Percentiles rank a stretch among this genome's conserved stretches.
These are phyloP conservation scores for Stenopsyche tienmushanensis DNA, from an alignment of 1,140 invertebrate species.

Conservation along the genomic window DNA sequence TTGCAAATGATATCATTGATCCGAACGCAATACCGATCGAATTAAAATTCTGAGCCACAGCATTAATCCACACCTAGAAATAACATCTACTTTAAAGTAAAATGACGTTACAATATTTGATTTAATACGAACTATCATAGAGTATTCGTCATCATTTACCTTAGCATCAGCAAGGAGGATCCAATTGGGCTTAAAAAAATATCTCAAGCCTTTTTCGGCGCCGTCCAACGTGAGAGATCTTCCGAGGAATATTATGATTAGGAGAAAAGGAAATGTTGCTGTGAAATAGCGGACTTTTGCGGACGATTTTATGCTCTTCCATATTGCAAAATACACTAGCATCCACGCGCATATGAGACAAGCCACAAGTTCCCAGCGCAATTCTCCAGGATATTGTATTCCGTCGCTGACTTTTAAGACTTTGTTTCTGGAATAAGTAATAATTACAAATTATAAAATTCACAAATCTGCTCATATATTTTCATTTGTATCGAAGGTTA, in stretches of 20 bases:
- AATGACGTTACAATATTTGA: slow-evolving; percentile 4
- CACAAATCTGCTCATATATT: too few species aligned
- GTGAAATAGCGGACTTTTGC: slow-evolving; percentile 85
- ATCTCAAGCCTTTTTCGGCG: slow-evolving; percentile 74
- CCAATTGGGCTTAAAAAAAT: slow-evolving; percentile 88
- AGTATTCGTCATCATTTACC: slow-evolving; percentile 20
- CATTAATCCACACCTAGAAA: slow-evolving; percentile 83
- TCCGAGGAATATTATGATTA: slow-evolving; percentile 78
- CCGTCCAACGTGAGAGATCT: slow-evolving; percentile 80
- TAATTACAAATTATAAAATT: neutral
- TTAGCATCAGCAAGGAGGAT: slow-evolving; percentile 78
- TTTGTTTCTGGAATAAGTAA: slow-evolving; percentile 63
- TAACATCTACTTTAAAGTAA: slow-evolving; percentile 29
- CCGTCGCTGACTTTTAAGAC: slow-evolving; percentile 79
- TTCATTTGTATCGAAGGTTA: too few species aligned
- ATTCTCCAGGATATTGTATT: slow-evolving; percentile 75
- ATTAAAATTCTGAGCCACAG: slow-evolving; percentile 90
- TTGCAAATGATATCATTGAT: slow-evolving; percentile 92
- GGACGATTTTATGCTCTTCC: slow-evolving; percentile 88
- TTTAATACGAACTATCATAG: slow-evolving; percentile 3
- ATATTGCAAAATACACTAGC: slow-evolving; percentile 88
- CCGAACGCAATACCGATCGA: slow-evolving; percentile 90
- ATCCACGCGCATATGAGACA: slow-evolving; percentile 86
- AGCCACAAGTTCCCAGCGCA: slow-evolving; percentile 84
- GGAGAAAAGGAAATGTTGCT: slow-evolving; percentile 78